Base-by-base conservation (phyloP, 1,140 invertebrate species). In the Pristionchus pacificus region DNA sequence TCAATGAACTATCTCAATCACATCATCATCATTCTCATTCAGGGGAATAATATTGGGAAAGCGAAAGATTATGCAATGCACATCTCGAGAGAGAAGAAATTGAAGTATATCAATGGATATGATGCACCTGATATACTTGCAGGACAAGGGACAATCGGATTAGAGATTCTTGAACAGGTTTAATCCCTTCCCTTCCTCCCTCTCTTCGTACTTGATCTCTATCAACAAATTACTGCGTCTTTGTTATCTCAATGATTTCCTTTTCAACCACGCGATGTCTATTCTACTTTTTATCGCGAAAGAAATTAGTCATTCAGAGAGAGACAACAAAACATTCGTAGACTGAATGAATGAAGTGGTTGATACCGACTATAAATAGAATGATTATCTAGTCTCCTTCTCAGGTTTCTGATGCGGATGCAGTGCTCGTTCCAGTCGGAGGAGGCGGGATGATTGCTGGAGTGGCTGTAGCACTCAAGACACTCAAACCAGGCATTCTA, bases 101-200 rank as follows among this genome's bases (percentile, higher is more conserved):
- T 91, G 29, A 88, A 89, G 14, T 95, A 95, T 79, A 91, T 93
- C 49, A 93, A 93, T 84, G 92, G 92, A 89, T 92, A 93, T 81
- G 93, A 95, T 85, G 91, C 95, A 85, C 92, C 93, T 0, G 88
- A 94, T 78, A 93, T 96, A 58, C 90, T 96, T 85, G 92, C 93
- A 1, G 93, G 93, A 0, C 93, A 95, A 85, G 93, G 93, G 13
- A 95, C 93, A 0, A 89, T 94, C 75, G 93, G 92, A 0, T 82
- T 95, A 72, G 93, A 96, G 84, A 93, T 96, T 60, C 82, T 93
- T 2, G 92, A 94, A 80, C 91, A 95, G 84, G 85, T 87, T 1
- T 81, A 82, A 25, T n/a, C n/a, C n/a, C n/a, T n/a, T n/a, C n/a
- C n/a, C n/a, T 38, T 24, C 28, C 27, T 74, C 68, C 19, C 30